Base-by-base conservation (phyloP, 2,797 vertebrate species). In the Mormyrus hasselquistii region DNA sequence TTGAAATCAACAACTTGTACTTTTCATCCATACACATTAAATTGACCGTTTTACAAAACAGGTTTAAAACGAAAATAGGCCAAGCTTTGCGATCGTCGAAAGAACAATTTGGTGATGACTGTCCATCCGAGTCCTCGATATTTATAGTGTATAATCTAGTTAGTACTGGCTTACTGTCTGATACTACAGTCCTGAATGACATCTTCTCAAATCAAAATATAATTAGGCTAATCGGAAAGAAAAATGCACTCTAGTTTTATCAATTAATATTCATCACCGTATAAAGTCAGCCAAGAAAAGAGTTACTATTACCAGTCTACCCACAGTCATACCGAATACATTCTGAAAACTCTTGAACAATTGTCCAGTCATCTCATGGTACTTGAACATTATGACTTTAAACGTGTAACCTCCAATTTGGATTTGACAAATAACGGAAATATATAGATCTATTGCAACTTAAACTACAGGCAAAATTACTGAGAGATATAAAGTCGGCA, bases 61-160 rank as follows among this genome's bases (percentile, higher is more conserved):
- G 29, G 59, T 9, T 65, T 12, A 9, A n/a, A 82, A 47, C 8
- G 19, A 19, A 47, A 82, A 47, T 10, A 47, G 3, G 7, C 34
- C 34, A 34, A 55, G 16, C 50, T n/a, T 62, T 34, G 25, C 9
- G n/a, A 90, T 92, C 92, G 93, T 92, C 92, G 93, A 92, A 92
- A 92, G 91, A 92, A 91, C 89, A 87, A 91, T 90, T 90, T 90
- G 89, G 87, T 88, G 89, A 91, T 89, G 88, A 87, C 87, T 62
- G 88, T 34, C 34, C 38, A 34, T 84, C 86, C 79, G 44, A 90
- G 76, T 38, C 65, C 50, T 86, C n/a, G 88, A 55, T 89, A 91
- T 90, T 90, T 87, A 90, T 91, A 91, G 89, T 85, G 86, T 9
- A 82, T 92, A 91, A 92, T 91, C 91, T 91, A 89, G 89, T 90